A percentile compares a stretch with the other conserved stretches of the same genome.
Evolutionary conservation across 2,888 invertebrate species (phyloP).

Genomic region (Dicyrtomina minuta): DNA sequence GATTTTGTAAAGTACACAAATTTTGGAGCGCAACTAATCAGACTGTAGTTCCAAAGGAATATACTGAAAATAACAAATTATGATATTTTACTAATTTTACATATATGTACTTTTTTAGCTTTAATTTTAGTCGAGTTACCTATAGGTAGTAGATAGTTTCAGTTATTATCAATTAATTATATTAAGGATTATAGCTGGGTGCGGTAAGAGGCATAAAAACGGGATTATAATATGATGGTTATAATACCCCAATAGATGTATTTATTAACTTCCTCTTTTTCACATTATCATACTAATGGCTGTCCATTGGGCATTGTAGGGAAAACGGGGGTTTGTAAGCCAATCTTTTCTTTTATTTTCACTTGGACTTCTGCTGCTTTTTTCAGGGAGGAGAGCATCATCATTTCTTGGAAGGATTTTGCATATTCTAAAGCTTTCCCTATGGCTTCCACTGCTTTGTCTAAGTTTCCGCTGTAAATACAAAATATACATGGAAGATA

Average conservation of each 20-base stretch:
- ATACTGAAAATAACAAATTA: no score
- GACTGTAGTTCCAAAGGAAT: no score
- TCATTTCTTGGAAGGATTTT: constrained; percentile 84
- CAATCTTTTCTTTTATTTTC: constrained; percentile 75
- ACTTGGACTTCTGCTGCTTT: constrained; percentile 89
- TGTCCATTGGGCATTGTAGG: constrained; percentile 22
- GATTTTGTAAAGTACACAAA: no score
- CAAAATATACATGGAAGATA: no score
- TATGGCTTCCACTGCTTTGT: constrained; percentile 79
- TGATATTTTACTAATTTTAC: no score
- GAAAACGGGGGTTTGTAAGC: constrained; percentile 55
- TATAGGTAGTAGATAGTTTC: no score
- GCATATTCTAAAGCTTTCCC: constrained; percentile 83
- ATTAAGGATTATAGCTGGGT: no score
- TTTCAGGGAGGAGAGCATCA: constrained; percentile 83
- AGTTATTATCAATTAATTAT: no score
- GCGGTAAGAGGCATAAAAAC: no score
- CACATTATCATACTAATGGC: constrained; percentile 16
- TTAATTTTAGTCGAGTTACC: no score
- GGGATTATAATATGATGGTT: background rate
- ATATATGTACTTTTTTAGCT: no score
- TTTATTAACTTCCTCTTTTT: background rate
- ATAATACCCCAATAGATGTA: background rate
- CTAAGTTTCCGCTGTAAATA: constrained; percentile 74
- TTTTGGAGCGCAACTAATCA: no score